phyloP scores from a whole-genome alignment of 2,888 invertebrate genomes.

The Thera britannica region DNA sequence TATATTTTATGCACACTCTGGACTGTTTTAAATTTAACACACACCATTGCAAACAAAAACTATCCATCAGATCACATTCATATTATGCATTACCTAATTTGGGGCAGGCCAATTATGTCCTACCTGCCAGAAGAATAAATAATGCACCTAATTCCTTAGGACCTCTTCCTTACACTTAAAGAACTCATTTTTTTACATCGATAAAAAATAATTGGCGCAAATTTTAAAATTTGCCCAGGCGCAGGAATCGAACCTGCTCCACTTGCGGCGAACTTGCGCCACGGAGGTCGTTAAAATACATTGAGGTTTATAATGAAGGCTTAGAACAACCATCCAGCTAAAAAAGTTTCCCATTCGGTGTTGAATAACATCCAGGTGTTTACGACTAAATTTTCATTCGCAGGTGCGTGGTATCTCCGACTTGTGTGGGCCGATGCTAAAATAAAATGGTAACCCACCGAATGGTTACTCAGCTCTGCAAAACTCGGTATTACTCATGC shows the following conservation, averaged over 20 bases:
- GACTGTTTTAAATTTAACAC: no score
- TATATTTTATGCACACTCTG: not conserved
- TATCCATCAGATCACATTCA: no score
- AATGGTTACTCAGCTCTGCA: slow-evolving; percentile 72
- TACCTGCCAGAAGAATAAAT: no score
- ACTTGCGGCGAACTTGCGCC: not conserved
- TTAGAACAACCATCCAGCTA: not conserved
- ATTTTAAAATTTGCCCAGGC: not conserved
- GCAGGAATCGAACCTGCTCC: not conserved
- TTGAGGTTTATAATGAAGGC: no score
- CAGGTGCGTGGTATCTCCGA: slow-evolving; percentile 74
- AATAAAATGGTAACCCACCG: slow-evolving; percentile 74
- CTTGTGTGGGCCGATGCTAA: slow-evolving; percentile 74
- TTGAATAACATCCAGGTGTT: slow-evolving; percentile 79
- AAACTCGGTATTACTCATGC: slow-evolving; percentile 75
- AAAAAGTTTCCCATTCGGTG: slow-evolving; percentile 59
- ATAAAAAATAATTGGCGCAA: no score
- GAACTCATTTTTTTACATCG: no score
- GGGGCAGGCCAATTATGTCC: no score
- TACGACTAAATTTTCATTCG: slow-evolving; percentile 64
- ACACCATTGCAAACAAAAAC: no score
- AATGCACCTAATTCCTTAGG: no score
- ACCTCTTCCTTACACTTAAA: no score
- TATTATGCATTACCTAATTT: no score
- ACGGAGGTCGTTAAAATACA: no score